Evolutionary conservation across 1,140 invertebrate genomes (phyloP).

Genomic region (Bombus balteatus): DNA sequence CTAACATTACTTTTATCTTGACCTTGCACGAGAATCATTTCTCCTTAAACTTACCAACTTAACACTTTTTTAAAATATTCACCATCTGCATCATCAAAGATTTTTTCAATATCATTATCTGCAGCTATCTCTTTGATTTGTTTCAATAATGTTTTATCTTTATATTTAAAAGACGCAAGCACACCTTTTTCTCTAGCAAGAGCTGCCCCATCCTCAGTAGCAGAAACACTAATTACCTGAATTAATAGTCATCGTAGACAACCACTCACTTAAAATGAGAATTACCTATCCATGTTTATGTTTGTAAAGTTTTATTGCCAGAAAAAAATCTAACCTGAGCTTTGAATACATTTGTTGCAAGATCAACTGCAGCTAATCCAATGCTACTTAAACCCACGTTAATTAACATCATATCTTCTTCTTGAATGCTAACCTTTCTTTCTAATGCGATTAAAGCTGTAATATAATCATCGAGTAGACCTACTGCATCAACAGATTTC

Average conservation of each 20-base stretch:
- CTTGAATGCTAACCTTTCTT: conserved; percentile 82
- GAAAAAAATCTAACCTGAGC: conserved; percentile 79
- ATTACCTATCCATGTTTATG: background rate
- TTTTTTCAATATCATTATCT: conserved; percentile 83
- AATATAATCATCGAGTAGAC: conserved; percentile 84
- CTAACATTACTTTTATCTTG: conserved; percentile 17
- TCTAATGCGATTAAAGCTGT: conserved; percentile 84
- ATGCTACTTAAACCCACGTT: conserved; percentile 85
- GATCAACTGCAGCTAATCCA: conserved; percentile 85
- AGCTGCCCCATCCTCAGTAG: conserved; percentile 83
- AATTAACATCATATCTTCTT: conserved; percentile 83
- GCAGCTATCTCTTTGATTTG: conserved; percentile 83
- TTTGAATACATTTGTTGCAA: conserved; percentile 85
- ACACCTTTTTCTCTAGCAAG: conserved; percentile 85
- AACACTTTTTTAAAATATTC: conserved; percentile 84
- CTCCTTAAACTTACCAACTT: conserved; percentile 78
- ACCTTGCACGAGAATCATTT: background rate
- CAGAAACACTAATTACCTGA: conserved; percentile 86
- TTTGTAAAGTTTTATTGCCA: background rate
- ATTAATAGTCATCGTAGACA: background rate
- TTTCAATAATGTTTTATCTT: conserved; percentile 82
- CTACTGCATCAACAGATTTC: conserved; percentile 81
- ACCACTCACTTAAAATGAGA: background rate
- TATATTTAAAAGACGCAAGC: conserved; percentile 84
- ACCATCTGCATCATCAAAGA: conserved; percentile 85